Evolutionary conservation across 2,888 invertebrate species (phyloP).

Genomic region (Melieria omissa): DNA sequence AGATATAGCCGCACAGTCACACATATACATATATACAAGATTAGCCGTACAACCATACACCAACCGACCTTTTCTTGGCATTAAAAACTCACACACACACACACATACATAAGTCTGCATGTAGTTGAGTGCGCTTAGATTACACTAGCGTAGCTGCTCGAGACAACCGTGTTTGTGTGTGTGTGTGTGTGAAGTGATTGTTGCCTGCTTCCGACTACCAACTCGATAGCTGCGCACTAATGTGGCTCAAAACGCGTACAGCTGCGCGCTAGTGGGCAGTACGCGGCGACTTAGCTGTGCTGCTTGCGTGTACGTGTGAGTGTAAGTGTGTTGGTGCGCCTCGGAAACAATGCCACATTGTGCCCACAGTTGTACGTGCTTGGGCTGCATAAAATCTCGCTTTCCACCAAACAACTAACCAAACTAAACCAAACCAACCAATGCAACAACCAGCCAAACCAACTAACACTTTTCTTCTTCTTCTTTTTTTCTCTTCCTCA

Average conservation of each 20-base stretch:
- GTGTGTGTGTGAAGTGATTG: neutral
- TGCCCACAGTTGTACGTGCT: slow-evolving; percentile 21
- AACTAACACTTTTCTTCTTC: neutral
- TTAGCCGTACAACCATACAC: neutral
- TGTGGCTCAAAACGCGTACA: too few species aligned
- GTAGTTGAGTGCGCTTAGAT: too few species aligned
- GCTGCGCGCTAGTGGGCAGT: too few species aligned
- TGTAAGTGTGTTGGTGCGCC: neutral
- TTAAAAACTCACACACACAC: too few species aligned
- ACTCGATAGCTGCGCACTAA: too few species aligned
- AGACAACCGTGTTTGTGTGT: neutral
- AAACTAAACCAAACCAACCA: neutral
- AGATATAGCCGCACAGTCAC: neutral
- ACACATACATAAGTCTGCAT: too few species aligned
- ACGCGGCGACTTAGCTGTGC: too few species aligned
- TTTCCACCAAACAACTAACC: neutral
- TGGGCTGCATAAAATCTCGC: slow-evolving; percentile 12
- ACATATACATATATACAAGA: neutral
- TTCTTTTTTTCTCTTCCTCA: neutral
- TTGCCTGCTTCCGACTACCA: neutral
- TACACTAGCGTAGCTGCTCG: neutral
- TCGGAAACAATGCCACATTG: slow-evolving; percentile 19
- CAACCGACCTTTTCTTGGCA: neutral
- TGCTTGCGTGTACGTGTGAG: neutral
- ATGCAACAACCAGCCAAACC: neutral